Base-by-base conservation (phyloP, 2,113 vertebrate genomes). In the Gymnobelideus leadbeateri region DNA sequence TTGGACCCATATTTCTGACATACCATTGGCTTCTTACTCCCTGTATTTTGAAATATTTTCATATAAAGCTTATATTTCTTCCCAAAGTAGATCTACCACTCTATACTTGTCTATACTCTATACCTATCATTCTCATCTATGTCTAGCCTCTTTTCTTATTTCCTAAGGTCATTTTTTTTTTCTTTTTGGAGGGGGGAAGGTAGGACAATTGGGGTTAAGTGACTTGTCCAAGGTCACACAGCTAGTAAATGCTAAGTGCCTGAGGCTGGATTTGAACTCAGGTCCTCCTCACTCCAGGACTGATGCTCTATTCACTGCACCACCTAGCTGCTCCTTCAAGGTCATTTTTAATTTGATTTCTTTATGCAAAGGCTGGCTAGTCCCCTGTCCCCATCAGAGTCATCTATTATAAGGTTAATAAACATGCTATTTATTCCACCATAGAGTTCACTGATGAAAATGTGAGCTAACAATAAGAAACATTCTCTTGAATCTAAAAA, bases 401-500 rank as follows among this genome's bases (percentile, higher is more conserved):
- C 51, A n/a, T 50, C 84, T 52, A n/a, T 8, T 25, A 91, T 47
- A 51, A 77, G 9, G 46, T 93, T 93, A 53, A 95, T 25, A 89
- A 94, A 16, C 19, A 19, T 68, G 7, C 8, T 93, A 53, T 43
- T 89, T 93, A 94, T 94, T 89, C 37, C 51, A 94, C 28, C n/a
- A 95, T 46, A 50, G n/a, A 93, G 19, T 57, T 51, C 26, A 91
- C 12, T 77, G 47, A 54, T 24, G 68, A 57, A 94, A 53, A 90
- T 92, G 21, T 89, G 47, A 95, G 91, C 52, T 94, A 93, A 28
- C 25, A 50, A 31, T 92, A 94, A 57, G 84, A 95, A 52, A 43
- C 89, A 55, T 89, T 90, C 55, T 57, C 61, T 43, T 89, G 54
- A 95, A 89, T 92, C 61, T 94, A 89, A 77, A 37, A 94, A 96